phyloP scores from a whole-genome alignment of 2,888 invertebrate species.

The Entomobrya proxima region DNA sequence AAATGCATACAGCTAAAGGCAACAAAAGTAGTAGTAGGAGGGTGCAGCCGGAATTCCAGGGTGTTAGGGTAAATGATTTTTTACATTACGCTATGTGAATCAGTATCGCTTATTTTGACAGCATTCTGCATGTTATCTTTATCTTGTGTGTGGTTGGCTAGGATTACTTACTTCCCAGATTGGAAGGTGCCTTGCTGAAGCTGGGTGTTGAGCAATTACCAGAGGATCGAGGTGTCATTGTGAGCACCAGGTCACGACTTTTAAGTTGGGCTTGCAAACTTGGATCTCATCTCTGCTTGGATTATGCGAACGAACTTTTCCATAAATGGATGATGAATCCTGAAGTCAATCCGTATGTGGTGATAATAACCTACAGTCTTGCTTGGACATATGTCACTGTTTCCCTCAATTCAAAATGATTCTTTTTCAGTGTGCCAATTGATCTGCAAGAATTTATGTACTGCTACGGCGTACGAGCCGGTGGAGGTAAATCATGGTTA shows the following conservation, averaged over 20 bases:
- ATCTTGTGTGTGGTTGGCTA: neutral
- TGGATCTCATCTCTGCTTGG: constrained; percentile 41
- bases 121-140: neutral
- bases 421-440: constrained; percentile 44
- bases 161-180: constrained; percentile 62
- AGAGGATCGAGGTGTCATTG: constrained; percentile 51
- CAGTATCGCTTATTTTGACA: neutral
- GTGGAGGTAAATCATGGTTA: constrained; percentile 50
- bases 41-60: constrained; percentile 37
- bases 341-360: constrained; percentile 60
- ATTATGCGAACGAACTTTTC: constrained; percentile 56
- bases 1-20: neutral
- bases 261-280: constrained; percentile 65
- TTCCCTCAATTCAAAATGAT: neutral
- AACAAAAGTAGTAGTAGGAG: neutral
- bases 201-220: constrained; percentile 63
- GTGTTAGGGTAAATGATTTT: constrained; percentile 57
- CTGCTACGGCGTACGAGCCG: constrained; percentile 63
- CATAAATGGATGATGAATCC: constrained; percentile 56
- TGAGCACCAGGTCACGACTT: constrained; percentile 53
- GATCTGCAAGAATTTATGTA: constrained; percentile 65
- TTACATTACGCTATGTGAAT: neutral
- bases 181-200: constrained; percentile 59
- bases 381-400: constrained; percentile 10
- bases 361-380: neutral